Evolutionary conservation across 2,113 vertebrate genomes (phyloP).

Genomic region (Meles meles): DNA sequence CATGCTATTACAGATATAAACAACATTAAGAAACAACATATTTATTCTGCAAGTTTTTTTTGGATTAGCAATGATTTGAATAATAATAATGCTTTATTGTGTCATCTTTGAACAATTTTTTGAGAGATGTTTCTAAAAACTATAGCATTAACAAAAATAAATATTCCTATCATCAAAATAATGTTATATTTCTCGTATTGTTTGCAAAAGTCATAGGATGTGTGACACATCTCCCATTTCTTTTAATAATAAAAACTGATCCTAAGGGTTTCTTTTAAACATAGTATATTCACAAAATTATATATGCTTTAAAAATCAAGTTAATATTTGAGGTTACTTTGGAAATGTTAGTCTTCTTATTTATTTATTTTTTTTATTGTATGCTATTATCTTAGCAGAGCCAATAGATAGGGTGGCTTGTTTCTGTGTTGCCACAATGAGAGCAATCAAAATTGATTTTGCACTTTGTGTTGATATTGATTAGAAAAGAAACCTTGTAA

Average conservation of each 20-base stretch:
- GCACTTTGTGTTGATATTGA: not conserved
- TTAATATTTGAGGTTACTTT: not conserved
- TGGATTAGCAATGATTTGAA: not conserved
- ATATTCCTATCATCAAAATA: not conserved
- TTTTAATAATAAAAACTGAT: not conserved
- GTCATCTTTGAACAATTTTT: not conserved
- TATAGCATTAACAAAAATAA: not conserved
- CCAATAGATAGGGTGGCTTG: not conserved
- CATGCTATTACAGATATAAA: not conserved
- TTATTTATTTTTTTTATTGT: not conserved
- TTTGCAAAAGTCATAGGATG: not conserved
- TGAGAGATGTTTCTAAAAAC: not conserved
- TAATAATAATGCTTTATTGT: not conserved
- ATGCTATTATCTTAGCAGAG: not conserved
- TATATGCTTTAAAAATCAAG: not conserved
- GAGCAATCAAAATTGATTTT: not conserved
- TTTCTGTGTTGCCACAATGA: not conserved
- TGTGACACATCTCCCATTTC: not conserved
- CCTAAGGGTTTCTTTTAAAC: not conserved
- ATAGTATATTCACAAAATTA: not conserved
- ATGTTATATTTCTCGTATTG: not conserved
- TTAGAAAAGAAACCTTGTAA: not conserved
- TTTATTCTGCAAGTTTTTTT: not conserved
- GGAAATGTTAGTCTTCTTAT: not conserved
- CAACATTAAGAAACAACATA: not conserved